Conservation (phyloP, 2,797 vertebrate genomes). For the Xenentodon cancila region DNA sequence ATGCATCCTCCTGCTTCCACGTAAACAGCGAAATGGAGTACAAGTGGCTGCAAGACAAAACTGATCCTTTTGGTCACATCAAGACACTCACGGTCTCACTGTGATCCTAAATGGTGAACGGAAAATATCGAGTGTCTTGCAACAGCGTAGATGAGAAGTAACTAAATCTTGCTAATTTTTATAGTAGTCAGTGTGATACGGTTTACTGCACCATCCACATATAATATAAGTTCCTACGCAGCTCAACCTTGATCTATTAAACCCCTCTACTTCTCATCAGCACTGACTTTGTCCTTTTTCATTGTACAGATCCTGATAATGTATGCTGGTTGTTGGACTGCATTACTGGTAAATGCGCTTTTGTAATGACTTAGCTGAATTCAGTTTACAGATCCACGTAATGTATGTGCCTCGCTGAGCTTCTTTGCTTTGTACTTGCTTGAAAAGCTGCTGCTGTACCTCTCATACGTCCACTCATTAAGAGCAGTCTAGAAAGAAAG, state of each 20-base stretch:
- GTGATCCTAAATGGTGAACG: slow-evolving; percentile 13
- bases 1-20: slow-evolving; percentile 35
- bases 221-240: slow-evolving; percentile 23
- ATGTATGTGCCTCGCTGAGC: slow-evolving; percentile 32
- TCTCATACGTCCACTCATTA: slow-evolving; percentile 21
- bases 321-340: slow-evolving; percentile 38
- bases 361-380: slow-evolving; percentile 31
- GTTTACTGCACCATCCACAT: slow-evolving; percentile 23
- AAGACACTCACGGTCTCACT: neutral
- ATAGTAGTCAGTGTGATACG: neutral
- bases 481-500: neutral
- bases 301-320: slow-evolving; percentile 49
- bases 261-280: neutral
- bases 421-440: slow-evolving; percentile 22
- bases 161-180: slow-evolving; percentile 18
- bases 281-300: slow-evolving; percentile 10
- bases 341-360: slow-evolving; percentile 43
- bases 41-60: slow-evolving; percentile 4
- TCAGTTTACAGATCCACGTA: slow-evolving; percentile 37
- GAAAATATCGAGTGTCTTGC: slow-evolving; percentile 4
- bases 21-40: slow-evolving; percentile 26
- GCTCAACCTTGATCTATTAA: slow-evolving; percentile 48
- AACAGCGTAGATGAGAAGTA: neutral
- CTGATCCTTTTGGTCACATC: slow-evolving; percentile 20
- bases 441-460: slow-evolving; percentile 8